A percentile compares a stretch with the other conserved stretches of the same genome.
phyloP scores from a whole-genome alignment of 2,888 invertebrate genomes.

The Perdita meconis region DNA sequence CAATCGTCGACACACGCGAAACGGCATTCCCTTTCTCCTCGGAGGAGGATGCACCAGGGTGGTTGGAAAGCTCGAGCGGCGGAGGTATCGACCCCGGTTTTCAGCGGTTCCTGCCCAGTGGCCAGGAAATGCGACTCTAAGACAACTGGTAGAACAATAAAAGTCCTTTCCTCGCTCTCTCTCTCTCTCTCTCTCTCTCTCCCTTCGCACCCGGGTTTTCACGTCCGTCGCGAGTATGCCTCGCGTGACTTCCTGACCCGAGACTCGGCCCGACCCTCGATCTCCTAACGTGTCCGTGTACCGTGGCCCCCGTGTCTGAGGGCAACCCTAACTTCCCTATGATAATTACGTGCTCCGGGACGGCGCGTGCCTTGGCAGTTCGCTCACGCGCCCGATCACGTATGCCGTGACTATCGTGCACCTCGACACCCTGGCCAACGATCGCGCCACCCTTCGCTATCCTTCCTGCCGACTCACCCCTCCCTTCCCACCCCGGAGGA shows the following conservation, averaged over 20 bases:
- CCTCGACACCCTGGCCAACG: slow-evolving; percentile 75
- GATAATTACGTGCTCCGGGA: slow-evolving; percentile 80
- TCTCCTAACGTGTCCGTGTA: slow-evolving; percentile 30
- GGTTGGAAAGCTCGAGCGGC: slow-evolving; percentile 26
- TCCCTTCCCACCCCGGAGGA: slow-evolving; percentile 18
- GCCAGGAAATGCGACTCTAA: slow-evolving; percentile 73
- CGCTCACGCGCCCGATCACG: slow-evolving; percentile 75
- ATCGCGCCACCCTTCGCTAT: slow-evolving; percentile 58
- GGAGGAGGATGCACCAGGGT: slow-evolving; percentile 15
- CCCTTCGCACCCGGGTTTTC: no score
- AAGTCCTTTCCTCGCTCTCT: slow-evolving; percentile 54
- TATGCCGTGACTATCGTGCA: slow-evolving; percentile 78
- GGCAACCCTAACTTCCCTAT: slow-evolving; percentile 73
- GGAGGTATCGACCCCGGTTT: slow-evolving; percentile 63
- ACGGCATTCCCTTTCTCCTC: background rate
- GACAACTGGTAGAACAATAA: slow-evolving; percentile 74
- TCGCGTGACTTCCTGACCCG: slow-evolving; percentile 81
- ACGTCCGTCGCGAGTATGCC: slow-evolving; percentile 63
- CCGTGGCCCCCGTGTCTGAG: slow-evolving; percentile 40
- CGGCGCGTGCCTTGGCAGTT: slow-evolving; percentile 80
- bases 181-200: slow-evolving; percentile 48
- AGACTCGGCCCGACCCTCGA: slow-evolving; percentile 63
- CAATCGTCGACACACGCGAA: background rate
- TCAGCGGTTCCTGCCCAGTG: slow-evolving; percentile 66
- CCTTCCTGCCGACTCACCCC: slow-evolving; percentile 2